phyloP scores from a whole-genome alignment of 2,113 vertebrate genomes.

The Mirza zaza region DNA sequence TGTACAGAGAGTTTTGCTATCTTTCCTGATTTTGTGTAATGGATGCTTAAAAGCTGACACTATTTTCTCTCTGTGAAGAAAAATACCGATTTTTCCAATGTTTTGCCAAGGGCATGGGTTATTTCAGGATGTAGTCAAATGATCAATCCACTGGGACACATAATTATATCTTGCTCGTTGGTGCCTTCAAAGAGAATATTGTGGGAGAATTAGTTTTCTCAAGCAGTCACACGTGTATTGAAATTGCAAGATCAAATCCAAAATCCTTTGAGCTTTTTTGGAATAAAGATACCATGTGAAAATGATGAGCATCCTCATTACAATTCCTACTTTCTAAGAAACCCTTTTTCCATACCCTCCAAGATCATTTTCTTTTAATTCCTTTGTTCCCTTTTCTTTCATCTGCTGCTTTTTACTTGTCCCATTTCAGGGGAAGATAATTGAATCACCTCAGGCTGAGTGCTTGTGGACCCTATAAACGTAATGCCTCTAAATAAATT shows the following conservation, averaged over 20 bases:
- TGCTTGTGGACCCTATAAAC: conserved; percentile 17
- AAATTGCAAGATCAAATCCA: conserved; percentile 61
- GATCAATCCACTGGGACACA: neutral
- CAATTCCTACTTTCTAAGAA: conserved; percentile 52
- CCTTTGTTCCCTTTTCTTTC: conserved; percentile 46
- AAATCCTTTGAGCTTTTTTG: conserved; percentile 52
- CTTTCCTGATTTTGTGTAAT: neutral
- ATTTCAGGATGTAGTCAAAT: conserved; percentile 42
- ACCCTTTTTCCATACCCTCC: neutral
- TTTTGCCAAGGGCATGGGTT: conserved; percentile 30
- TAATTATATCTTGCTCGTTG: conserved; percentile 50
- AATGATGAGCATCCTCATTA: conserved; percentile 46
- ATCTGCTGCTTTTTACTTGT: conserved; percentile 17
- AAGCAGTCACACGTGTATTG: conserved; percentile 33
- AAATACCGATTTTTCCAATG: neutral
- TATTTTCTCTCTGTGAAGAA: neutral
- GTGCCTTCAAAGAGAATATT: conserved; percentile 59
- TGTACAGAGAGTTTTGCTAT: neutral
- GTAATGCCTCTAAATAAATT: conserved; percentile 39
- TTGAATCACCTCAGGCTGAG: conserved; percentile 2
- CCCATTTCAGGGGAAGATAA: conserved; percentile 7
- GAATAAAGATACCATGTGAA: conserved; percentile 39
- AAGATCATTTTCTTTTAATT: conserved; percentile 1
- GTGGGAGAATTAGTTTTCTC: conserved; percentile 58
- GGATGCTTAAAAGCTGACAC: neutral